Evolutionary conservation across 2,888 invertebrate species (phyloP), one percentile per base, ranked within the genome.

Genomic region (Polylopha cassiicola): DNA sequence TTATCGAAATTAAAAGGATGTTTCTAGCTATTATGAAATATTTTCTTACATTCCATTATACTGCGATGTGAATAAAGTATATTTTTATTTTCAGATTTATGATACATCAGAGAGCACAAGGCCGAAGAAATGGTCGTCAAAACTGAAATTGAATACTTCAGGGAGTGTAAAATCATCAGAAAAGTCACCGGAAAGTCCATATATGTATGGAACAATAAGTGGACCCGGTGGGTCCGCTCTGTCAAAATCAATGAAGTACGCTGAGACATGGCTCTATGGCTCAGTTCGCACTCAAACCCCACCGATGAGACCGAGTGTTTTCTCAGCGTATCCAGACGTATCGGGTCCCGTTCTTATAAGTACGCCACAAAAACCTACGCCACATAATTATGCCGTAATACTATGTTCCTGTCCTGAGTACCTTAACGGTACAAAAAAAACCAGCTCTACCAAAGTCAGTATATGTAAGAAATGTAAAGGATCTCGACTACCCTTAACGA

Each of bases 381-480:
- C 89, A 30, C 90, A 91, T 43, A 87, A 89, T 51, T 88, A 89
- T 53, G 90, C 92, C 43, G 90, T 93, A 50, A 91, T 92, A 55
- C 88, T 93, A 66, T 94, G 94, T 86, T 91, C 93, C 74, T 94
- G 94, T 73, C 88, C 91, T 50, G 93, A 94, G 79, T 93, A 93
- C 71, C 84, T 93, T 41, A 90, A 89, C 50, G 93, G 94, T 59
- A 93, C 93, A 41, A 90, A 91, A 73, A 88, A 90, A 71, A 88
- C 88, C 58, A 89, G 89, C 65, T 88, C 90, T 64, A 93, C 92
- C 79, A 88, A 91, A 70, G 92, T 93, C 61, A 89, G 89, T 69
- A 89, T 91, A 58, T 94, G 94, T 86, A 92, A 93, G 78, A 93
- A 93, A 86, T 94, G 94, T 81, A 93, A 92, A 65, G 93, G 93